A percentile compares a stretch with the other conserved stretches of the same genome.
Evolutionary conservation across 2,888 invertebrate species (phyloP).

Genomic region (Graphium colonna): DNA sequence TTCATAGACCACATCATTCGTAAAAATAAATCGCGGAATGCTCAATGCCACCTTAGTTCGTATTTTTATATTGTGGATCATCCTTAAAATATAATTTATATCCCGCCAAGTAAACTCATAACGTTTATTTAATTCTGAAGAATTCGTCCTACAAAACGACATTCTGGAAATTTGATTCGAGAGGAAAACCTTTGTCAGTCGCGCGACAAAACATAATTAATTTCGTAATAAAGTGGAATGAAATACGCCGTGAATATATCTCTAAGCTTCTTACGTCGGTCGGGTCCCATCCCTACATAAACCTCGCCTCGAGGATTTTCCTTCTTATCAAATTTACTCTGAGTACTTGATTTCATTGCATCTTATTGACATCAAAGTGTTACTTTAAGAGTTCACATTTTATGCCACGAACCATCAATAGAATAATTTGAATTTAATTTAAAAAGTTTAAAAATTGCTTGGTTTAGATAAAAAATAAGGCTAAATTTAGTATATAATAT

Average conservation of each 20-base stretch:
- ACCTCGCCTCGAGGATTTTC: slow-evolving; percentile 7
- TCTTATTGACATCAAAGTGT: neutral
- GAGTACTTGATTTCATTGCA: neutral
- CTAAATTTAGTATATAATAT: no score
- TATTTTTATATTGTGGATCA: no score
- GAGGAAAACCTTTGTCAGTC: neutral
- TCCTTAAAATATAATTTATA: no score
- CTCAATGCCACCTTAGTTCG: no score
- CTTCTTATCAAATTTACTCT: slow-evolving; percentile 9
- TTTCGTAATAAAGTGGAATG: slow-evolving; percentile 14
- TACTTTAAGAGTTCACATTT: no score
- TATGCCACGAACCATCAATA: no score
- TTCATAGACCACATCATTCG: no score
- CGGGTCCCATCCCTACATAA: slow-evolving; percentile 2
- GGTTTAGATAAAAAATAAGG: no score
- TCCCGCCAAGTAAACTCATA: no score
- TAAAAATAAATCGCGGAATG: no score
- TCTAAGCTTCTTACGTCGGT: slow-evolving; percentile 15
- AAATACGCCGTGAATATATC: slow-evolving; percentile 4
- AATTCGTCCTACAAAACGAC: neutral
- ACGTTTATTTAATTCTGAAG: neutral
- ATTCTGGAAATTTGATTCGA: neutral
- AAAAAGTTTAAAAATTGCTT: no score
- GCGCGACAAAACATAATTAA: slow-evolving; percentile 10
- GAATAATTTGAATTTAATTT: no score